Percentiles rank a stretch among this genome's conserved stretches.
phyloP scores from a whole-genome alignment of 2,888 invertebrate genomes.

The Chloroclystis v-ata region DNA sequence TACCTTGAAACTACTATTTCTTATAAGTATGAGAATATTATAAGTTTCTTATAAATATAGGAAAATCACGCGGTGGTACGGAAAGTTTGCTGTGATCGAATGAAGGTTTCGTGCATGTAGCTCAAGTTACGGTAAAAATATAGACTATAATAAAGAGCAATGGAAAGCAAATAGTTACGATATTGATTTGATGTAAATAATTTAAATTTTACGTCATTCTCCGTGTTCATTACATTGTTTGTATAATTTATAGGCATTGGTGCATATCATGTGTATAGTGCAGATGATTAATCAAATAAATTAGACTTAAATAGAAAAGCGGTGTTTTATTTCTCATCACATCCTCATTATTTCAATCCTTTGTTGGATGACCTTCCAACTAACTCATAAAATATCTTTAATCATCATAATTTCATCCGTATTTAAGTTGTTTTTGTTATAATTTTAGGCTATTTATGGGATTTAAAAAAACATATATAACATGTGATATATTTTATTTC shows the following conservation, averaged over 20 bases:
- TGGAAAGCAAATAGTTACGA: slow-evolving; percentile 43
- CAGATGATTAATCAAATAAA: slow-evolving; percentile 78
- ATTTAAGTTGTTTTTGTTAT: no score
- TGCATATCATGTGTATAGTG: slow-evolving; percentile 79
- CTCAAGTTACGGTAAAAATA: slow-evolving; percentile 50
- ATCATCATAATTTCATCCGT: slow-evolving; percentile 4
- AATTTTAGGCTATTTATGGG: no score
- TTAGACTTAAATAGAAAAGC: slow-evolving; percentile 66
- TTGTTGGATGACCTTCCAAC: no score
- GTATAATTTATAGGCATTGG: slow-evolving; percentile 77
- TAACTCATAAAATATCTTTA: no score
- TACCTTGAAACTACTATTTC: slow-evolving; percentile 1
- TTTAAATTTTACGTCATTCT: slow-evolving; percentile 49
- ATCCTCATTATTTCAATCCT: no score
- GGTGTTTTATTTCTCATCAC: slow-evolving; percentile 59
- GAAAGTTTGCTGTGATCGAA: slow-evolving; percentile 61
- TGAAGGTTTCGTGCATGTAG: slow-evolving; percentile 43
- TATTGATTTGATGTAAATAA: slow-evolving; percentile 56
- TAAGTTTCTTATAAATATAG: slow-evolving; percentile 26
- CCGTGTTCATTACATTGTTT: slow-evolving; percentile 62
- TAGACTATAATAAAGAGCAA: slow-evolving; percentile 56
- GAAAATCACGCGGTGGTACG: slow-evolving; percentile 41
- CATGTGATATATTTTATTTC: slow-evolving; percentile 67
- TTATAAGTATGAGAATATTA: not conserved
- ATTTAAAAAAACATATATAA: slow-evolving; percentile 55